Evolutionary conservation across 2,797 vertebrate genomes (phyloP).

Genomic region (Nannoperca australis): DNA sequence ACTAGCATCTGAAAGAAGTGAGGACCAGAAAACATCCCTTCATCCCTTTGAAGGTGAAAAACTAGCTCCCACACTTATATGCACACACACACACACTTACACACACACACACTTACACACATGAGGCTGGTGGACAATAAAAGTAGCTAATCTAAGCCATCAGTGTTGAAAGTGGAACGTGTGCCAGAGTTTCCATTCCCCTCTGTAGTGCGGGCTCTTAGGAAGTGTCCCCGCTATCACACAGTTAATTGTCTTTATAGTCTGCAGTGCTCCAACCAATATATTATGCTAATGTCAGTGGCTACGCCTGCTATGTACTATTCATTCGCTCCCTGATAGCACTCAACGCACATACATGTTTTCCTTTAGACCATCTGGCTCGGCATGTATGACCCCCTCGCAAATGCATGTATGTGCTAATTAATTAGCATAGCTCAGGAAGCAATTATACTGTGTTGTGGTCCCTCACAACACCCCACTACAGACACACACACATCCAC

Average conservation of each 20-base stretch:
- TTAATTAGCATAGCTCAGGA: slow-evolving; percentile 86
- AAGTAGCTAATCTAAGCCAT: slow-evolving; percentile 50
- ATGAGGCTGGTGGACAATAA: slow-evolving; percentile 33
- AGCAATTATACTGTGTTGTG: slow-evolving; percentile 82
- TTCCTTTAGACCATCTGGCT: slow-evolving; percentile 82
- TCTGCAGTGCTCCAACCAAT: slow-evolving; percentile 73
- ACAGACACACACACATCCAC: slow-evolving; percentile 18
- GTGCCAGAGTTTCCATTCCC: slow-evolving; percentile 67
- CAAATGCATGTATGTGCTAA: slow-evolving; percentile 84
- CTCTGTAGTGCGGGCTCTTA: slow-evolving; percentile 56
- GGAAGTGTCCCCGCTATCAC: slow-evolving; percentile 71
- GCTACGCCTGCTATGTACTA: slow-evolving; percentile 65
- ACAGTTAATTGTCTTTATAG: slow-evolving; percentile 79
- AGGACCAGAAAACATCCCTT: not conserved
- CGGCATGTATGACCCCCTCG: slow-evolving; percentile 79
- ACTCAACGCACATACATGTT: slow-evolving; percentile 73
- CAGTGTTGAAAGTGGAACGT: slow-evolving; percentile 49
- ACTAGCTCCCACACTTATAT: not conserved
- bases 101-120: not conserved
- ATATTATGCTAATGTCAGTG: slow-evolving; percentile 79
- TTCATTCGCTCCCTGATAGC: slow-evolving; percentile 72
- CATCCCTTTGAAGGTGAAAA: not conserved
- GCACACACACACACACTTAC: not conserved
- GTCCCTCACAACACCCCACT: slow-evolving; percentile 31
- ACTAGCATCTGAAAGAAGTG: not conserved